Conservation (phyloP, 2,888 invertebrate species). For the Caenorhabditis virilis region DNA sequence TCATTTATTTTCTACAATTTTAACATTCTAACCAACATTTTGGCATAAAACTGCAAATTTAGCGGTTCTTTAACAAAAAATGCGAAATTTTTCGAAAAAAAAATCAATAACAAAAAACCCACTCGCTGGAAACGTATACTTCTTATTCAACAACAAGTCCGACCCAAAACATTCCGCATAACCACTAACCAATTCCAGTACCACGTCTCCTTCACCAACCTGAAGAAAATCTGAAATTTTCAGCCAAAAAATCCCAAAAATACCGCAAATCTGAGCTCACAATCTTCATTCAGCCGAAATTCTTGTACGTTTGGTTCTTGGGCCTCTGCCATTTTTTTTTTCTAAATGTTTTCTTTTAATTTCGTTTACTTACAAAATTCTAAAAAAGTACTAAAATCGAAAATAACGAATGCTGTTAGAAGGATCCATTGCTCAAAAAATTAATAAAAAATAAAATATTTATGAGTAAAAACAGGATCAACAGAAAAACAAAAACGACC, state of each 20-base stretch:
- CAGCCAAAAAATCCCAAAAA: background rate
- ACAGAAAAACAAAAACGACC: conserved; percentile 2
- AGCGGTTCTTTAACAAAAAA: too few species aligned
- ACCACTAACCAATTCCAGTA: conserved; percentile 80
- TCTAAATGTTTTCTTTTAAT: too few species aligned
- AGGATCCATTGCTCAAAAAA: background rate
- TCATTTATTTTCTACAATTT: too few species aligned
- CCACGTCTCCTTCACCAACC: conserved; percentile 48
- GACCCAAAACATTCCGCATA: conserved; percentile 95
- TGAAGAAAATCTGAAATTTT: conserved; percentile 7
- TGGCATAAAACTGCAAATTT: too few species aligned
- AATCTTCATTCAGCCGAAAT: conserved; percentile 57
- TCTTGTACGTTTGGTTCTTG: conserved; percentile 26
- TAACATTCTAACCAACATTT: too few species aligned
- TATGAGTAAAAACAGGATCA: conserved; percentile 10
- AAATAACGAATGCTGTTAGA: background rate
- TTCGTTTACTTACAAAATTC: too few species aligned
- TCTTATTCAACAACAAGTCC: conserved; percentile 88
- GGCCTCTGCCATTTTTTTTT: background rate
- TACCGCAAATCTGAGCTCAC: conserved; percentile 64
- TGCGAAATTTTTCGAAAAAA: too few species aligned
- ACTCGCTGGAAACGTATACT: conserved; percentile 69
- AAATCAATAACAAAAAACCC: conserved; percentile 7
- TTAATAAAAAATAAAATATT: background rate
- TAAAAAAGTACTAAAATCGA: too few species aligned